Base-by-base conservation (phyloP, 2,797 vertebrate species). In the Sebastes iracundus region DNA sequence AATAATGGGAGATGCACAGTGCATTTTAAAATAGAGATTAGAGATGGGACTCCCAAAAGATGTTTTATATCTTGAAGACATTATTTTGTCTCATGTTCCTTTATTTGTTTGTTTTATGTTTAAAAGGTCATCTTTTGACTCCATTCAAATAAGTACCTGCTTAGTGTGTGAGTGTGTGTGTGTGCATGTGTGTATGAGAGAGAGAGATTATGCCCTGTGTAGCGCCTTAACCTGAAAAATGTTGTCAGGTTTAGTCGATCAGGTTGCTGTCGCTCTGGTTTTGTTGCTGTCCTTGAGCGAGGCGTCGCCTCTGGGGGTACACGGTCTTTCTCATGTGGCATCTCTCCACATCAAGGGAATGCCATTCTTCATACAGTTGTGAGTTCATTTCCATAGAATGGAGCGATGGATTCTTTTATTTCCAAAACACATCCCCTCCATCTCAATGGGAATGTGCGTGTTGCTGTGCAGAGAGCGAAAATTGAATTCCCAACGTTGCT, bases 401-500 rank as follows among this genome's bases (percentile, higher is more conserved):
- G 67, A 67, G 46, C 2, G 22, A 80, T 67, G 55, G 62, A 81
- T 81, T 64, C 13, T 78, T 85, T 89, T 89, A 79, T 81, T 87
- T 79, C 33, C 58, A 49, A 28, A 83, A 85, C 84, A 80, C 67
- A 27, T 78, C 63, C 53, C 74, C 72, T 69, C 61, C 60, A 55
- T 78, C 75, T 85, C 86, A 79, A 32, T 68, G 62, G 53, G 42
- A 78, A 68, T 52, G 74, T 68, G 53, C 55, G 25, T 76, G 82
- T 77, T 84, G 77, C 76, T 81, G 71, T 55, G 66, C 61, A 61
- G 52, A 71, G 85, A 81, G 82, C 80, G 85, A 81, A 91, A 88
- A 93, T 86, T 87, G 67, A 92, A 93, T 91, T 91, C 76, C 79
- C 74, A 88, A 83, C 64, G 74, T 86, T 80, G 72, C 78, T 52